These are phyloP conservation scores for Lordiphosa andalusiaca DNA, from an alignment of 2,888 invertebrate genomes.

Conservation along the genomic window DNA sequence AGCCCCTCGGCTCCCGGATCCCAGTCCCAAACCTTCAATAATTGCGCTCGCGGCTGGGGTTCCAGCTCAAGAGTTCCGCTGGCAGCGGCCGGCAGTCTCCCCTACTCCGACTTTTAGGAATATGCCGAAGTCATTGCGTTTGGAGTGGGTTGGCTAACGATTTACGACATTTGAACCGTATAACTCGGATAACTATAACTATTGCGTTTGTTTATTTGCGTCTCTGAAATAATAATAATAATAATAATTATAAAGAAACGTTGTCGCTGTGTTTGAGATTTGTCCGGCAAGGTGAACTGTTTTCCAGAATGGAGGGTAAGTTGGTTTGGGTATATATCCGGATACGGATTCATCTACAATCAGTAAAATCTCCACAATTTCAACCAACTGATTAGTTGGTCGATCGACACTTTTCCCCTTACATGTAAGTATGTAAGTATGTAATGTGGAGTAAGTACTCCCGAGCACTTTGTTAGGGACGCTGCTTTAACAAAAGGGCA, in stretches of 20 bases:
- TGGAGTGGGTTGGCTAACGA: conserved; percentile 19
- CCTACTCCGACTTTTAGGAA: conserved; percentile 69
- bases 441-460: no score
- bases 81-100: conserved; percentile 40
- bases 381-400: no score
- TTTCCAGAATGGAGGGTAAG: no score
- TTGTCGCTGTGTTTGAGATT: no score
- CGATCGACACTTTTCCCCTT: no score
- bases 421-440: no score
- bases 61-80: conserved; percentile 16
- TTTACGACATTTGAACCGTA: conserved; percentile 39
- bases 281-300: no score
- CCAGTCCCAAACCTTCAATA: conserved; percentile 85
- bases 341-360: no score
- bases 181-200: conserved; percentile 11
- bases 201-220: conserved; percentile 55
- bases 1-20: conserved; percentile 14
- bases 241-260: conserved; percentile 29
- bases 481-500: no score
- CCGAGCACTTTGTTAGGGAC: no score
- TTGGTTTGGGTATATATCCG: no score
- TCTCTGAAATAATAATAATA: conserved; percentile 36
- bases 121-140: not conserved
- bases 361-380: no score
- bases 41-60: conserved; percentile 90